Evolutionary conservation across 2,113 vertebrate species (phyloP).

Genomic region (Psittacula cyanocephala): DNA sequence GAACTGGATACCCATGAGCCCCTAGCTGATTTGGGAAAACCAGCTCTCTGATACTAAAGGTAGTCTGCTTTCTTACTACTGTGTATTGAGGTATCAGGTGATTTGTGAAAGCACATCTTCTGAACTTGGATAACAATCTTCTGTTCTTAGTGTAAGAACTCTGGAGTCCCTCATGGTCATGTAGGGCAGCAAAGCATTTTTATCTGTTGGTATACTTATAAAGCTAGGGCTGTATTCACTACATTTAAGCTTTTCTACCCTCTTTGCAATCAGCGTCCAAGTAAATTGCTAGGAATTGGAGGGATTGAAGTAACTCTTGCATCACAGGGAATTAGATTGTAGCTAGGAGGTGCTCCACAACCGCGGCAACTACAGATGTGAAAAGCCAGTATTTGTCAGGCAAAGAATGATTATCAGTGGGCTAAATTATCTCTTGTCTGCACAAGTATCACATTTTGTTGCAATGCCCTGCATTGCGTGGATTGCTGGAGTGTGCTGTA

Average conservation of each 20-base stretch:
- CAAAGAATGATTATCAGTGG: rapidly evolving
- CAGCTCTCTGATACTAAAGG: neutral
- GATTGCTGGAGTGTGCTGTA: neutral
- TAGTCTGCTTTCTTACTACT: neutral
- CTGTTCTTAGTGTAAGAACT: neutral
- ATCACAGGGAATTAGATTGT: neutral
- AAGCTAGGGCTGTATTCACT: neutral
- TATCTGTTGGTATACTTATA: neutral
- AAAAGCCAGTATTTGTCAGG: neutral
- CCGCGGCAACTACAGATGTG: rapidly evolving
- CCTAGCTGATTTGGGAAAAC: neutral
- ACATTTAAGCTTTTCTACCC: neutral
- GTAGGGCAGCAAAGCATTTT: neutral
- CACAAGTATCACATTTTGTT: rapidly evolving
- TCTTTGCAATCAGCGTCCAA: rapidly evolving
- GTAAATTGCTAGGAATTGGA: neutral
- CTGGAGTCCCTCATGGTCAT: neutral
- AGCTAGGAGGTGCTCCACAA: neutral
- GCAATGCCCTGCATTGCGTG: neutral
- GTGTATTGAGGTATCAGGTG: neutral
- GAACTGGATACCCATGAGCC: neutral
- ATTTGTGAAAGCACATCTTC: neutral
- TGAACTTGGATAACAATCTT: neutral
- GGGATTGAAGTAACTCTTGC: neutral
- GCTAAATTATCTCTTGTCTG: neutral